These are phyloP conservation scores for Synergus laeviventris DNA, from an alignment of 2,888 invertebrate species.

Conservation along the genomic window DNA sequence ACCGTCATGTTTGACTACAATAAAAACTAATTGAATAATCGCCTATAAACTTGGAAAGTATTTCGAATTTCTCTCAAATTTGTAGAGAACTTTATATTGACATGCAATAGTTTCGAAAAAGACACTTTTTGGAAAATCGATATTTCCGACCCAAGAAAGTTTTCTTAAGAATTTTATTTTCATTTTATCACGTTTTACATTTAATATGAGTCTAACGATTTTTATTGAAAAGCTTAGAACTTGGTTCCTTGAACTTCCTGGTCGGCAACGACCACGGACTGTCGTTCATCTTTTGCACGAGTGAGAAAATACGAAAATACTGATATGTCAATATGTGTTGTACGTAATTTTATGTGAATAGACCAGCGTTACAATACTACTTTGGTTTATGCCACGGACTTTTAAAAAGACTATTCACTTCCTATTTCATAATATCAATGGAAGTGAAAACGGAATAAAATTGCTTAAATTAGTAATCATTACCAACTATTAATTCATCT, in stretches of 20 bases:
- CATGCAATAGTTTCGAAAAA: too few species aligned
- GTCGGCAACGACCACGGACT: neutral
- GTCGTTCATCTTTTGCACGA: neutral
- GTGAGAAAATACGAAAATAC: neutral
- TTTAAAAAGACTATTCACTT: neutral
- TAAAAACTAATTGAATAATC: too few species aligned
- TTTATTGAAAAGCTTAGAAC: neutral
- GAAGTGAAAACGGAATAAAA: neutral
- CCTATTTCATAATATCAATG: neutral
- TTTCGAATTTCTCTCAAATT: too few species aligned
- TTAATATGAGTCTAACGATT: neutral
- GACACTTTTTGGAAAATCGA: too few species aligned
- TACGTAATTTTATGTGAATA: neutral
- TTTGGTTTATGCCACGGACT: neutral
- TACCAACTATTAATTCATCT: too few species aligned
- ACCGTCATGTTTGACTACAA: too few species aligned
- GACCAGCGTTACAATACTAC: neutral
- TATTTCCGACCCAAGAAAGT: neutral
- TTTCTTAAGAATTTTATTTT: neutral
- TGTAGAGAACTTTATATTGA: too few species aligned
- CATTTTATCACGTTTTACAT: neutral
- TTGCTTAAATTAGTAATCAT: too few species aligned
- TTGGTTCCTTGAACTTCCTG: neutral
- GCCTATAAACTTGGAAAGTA: too few species aligned
- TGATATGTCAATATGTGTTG: neutral